phyloP scores from a whole-genome alignment of 2,888 invertebrate species.

The Limnephilus lunatus region DNA sequence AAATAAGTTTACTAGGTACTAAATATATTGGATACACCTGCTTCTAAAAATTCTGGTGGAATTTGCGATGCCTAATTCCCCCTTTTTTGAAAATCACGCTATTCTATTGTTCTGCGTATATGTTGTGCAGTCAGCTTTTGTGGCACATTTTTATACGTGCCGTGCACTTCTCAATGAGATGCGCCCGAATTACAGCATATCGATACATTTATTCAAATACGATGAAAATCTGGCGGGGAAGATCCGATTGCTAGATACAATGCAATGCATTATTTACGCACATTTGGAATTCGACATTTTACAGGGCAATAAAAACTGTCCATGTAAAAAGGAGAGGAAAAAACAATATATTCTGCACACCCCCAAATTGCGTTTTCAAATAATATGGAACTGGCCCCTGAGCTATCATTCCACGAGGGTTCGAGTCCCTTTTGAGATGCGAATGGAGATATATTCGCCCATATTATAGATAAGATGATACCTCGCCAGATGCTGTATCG shows the following conservation, averaged over 20 bases:
- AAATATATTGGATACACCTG: no score
- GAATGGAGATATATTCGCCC: slow-evolving; percentile 63
- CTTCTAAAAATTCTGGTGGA: no score
- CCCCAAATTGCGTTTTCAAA: slow-evolving; percentile 64
- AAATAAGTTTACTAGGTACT: no score
- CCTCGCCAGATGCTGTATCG: slow-evolving; percentile 35
- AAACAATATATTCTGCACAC: slow-evolving; percentile 64
- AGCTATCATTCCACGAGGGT: slow-evolving; percentile 49
- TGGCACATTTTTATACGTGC: neutral
- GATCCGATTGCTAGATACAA: slow-evolving; percentile 41
- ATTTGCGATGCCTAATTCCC: no score
- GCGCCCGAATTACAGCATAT: neutral
- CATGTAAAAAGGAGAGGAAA: slow-evolving; percentile 55
- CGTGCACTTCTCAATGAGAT: neutral
- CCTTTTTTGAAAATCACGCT: neutral
- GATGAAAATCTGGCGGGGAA: slow-evolving; percentile 20
- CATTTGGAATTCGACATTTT: slow-evolving; percentile 65
- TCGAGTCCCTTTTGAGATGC: slow-evolving; percentile 55
- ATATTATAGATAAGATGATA: slow-evolving; percentile 33
- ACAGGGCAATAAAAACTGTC: slow-evolving; percentile 64
- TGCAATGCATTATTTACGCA: slow-evolving; percentile 63
- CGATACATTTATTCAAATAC: slow-evolving; percentile 35
- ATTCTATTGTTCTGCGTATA: neutral
- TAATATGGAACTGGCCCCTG: slow-evolving; percentile 51
- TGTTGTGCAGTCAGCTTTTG: neutral